Evolutionary conservation across 2,113 vertebrate genomes (phyloP).

Genomic region (Forbesichthys papilliferus): DNA sequence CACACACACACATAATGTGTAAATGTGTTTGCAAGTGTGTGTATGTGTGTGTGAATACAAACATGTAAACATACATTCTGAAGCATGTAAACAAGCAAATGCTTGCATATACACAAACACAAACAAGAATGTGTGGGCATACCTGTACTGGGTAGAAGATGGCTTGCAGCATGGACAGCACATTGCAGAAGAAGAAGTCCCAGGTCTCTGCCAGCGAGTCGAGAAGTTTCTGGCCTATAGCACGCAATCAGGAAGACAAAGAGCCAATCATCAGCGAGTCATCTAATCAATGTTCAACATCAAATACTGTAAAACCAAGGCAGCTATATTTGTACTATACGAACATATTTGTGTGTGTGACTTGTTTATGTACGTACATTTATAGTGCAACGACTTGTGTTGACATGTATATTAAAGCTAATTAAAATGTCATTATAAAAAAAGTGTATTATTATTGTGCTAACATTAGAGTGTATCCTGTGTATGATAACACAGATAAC

Average conservation of each 20-base stretch:
- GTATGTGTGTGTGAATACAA: background rate
- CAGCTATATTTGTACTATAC: too few species aligned
- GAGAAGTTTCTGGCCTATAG: constrained; percentile 92
- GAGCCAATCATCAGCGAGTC: background rate
- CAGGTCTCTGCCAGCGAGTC: constrained; percentile 96
- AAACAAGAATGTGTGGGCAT: background rate
- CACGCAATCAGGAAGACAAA: background rate
- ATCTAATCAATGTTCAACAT: constrained; percentile 1
- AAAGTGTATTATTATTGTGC: too few species aligned
- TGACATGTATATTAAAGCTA: too few species aligned
- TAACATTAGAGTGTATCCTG: too few species aligned
- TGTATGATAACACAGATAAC: too few species aligned
- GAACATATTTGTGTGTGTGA: too few species aligned
- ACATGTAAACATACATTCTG: background rate
- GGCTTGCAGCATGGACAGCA: constrained; percentile 94
- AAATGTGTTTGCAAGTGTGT: background rate
- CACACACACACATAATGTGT: background rate
- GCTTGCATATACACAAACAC: background rate
- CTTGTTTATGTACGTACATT: too few species aligned
- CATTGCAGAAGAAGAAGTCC: constrained; percentile 98
- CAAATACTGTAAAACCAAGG: background rate
- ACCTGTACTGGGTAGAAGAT: constrained; percentile 99
- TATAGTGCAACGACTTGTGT: too few species aligned
- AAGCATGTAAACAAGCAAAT: background rate
- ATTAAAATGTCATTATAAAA: too few species aligned